Evolutionary conservation across 2,797 vertebrate species (phyloP), one percentile per base, ranked within the genome.

Genomic region (Enteromius mattozi): DNA sequence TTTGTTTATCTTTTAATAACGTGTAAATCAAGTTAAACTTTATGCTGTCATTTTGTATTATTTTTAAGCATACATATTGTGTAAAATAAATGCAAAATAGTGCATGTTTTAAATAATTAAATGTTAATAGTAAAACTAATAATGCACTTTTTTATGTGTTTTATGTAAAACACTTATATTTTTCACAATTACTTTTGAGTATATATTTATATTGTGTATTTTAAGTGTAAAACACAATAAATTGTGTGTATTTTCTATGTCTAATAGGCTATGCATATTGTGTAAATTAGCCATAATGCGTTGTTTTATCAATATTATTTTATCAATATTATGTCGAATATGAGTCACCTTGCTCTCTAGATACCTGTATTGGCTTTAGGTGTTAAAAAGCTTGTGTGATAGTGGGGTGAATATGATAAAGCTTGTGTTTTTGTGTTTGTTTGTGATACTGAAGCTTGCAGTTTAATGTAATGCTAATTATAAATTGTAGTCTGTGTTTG

Each of bases 401-500:
- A 65, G 13, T 21, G 66, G 54, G 65, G 69, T 72, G 56, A 33
- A 33, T 19, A 49, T 33, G 10, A 65, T 3, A 78, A 33, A 2
- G 1, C 47, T 24, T 72, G 68, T 78, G 72, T 33, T 16, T 77
- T 54, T 47, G 76, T 49, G 4, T 81, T 56, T 13, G 40, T 70
- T 51, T 59, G 63, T 47, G 16, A 21, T 35, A 89, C 78, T 89
- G 79, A 88, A 51, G 45, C 69, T 49, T 81, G 61, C 78, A 37
- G 45, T 65, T 65, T 45, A 27, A 54, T 30, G n/a, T 66, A 71
- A 49, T 27, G 27, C 59, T 9, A 63, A 19, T 59, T n/a, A 65
- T 33, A 16, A 6, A 27, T 21, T 35, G 16, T 21, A 8, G 51
- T 24, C 17, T 75, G 82, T 78, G 84, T 61, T 59, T 77, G 68